phyloP scores from a whole-genome alignment of 2,888 invertebrate genomes.

The Trissoscelio sp. region DNA sequence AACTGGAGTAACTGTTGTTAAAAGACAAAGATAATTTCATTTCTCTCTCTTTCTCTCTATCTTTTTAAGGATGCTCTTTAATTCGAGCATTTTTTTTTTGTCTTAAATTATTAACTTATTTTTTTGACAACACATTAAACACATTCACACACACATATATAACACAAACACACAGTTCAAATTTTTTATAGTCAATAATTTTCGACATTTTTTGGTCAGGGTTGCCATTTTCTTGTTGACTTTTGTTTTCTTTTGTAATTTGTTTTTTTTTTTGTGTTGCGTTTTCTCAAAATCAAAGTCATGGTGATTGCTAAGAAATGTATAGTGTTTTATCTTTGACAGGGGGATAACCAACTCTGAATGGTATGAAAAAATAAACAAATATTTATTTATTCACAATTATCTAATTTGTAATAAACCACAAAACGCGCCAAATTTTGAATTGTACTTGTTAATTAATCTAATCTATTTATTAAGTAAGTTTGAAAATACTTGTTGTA shows the following conservation, averaged over 20 bases:
- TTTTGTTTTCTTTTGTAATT: conserved; percentile 11
- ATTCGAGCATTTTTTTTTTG: conserved; percentile 35
- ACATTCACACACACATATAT: conserved; percentile 12
- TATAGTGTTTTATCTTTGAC: conserved; percentile 56
- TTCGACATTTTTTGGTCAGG: conserved; percentile 25
- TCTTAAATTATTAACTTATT: conserved; percentile 38
- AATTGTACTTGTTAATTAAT: conserved; percentile 43
- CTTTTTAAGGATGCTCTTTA: conserved; percentile 47
- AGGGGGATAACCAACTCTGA: conserved; percentile 60
- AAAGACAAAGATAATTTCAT: conserved; percentile 53
- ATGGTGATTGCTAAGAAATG: conserved; percentile 36
- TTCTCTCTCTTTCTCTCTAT: conserved; percentile 61
- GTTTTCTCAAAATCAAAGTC: conserved; percentile 34
- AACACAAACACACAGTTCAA: conserved; percentile 55
- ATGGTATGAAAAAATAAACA: conserved; percentile 62
- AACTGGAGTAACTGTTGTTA: conserved; percentile 80
- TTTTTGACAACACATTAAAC: neutral
- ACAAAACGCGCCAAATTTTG: conserved; percentile 53
- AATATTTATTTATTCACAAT: conserved; percentile 42
- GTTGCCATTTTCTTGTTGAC: neutral
- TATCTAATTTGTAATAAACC: conserved; percentile 37
- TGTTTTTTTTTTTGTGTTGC: conserved; percentile 43
- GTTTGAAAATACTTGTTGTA: conserved; percentile 53
- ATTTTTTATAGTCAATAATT: conserved; percentile 41
- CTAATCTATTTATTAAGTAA: conserved; percentile 53